Conservation (phyloP, 2,113 vertebrate species). For the Brachyhypopomus occidentalis region DNA sequence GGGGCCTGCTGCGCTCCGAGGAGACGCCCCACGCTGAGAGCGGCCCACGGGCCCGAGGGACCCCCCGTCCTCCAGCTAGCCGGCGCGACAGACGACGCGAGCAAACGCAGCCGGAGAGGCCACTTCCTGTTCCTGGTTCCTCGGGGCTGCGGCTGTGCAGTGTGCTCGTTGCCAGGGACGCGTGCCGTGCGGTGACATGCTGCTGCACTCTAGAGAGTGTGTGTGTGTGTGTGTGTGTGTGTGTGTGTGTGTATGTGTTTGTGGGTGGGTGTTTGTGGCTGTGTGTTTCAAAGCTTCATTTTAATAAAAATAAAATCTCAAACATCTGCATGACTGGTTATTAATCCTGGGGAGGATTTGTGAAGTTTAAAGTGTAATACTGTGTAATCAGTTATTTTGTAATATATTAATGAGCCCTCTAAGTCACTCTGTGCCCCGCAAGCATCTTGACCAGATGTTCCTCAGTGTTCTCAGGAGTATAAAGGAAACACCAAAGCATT, state of each 20-base stretch:
- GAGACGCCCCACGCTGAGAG: slow-evolving; percentile 27
- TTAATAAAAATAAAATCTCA: not conserved
- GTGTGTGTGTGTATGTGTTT: slow-evolving; percentile 18
- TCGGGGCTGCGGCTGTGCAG: not conserved
- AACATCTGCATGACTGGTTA: not conserved
- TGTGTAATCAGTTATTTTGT: not conserved
- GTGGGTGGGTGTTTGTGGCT: slow-evolving; percentile 8
- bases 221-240: not conserved
- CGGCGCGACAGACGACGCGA: slow-evolving; percentile 4
- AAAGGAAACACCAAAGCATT: too few species aligned
- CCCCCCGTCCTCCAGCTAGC: not conserved
- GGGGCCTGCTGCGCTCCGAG: slow-evolving; percentile 22
- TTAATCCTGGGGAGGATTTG: not conserved
- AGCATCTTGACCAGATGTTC: too few species aligned
- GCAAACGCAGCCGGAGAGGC: not conserved
- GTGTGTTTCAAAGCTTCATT: too few species aligned
- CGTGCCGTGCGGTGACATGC: not conserved
- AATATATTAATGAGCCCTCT: too few species aligned
- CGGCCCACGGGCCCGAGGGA: not conserved
- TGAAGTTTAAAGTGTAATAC: not conserved
- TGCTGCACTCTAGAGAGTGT: slow-evolving; percentile 26
- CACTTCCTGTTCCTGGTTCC: slow-evolving; percentile 34
- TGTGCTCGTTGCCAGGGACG: not conserved
- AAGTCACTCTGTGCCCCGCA: too few species aligned
- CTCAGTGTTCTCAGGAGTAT: too few species aligned